Base-by-base conservation (phyloP, 1,140 invertebrate genomes). In the Pogonognathellus flavescens region DNA sequence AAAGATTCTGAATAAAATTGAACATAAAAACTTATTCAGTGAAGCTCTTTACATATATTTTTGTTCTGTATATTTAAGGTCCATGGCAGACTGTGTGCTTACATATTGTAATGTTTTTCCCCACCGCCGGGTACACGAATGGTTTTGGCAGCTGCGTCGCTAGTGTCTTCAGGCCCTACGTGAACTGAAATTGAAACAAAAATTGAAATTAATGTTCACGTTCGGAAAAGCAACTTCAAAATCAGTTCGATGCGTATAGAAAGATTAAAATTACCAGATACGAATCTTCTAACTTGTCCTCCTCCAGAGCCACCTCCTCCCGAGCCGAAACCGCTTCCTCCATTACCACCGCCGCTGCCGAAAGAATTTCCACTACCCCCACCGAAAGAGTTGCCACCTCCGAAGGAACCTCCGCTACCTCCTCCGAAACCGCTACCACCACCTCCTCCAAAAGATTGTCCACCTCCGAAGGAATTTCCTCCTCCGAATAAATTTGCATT, bases 1-100 rank as follows among this genome's bases (percentile, higher is more conserved):
- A 92, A 96, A 96, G 60, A 96, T 95, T 87, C 96, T 96, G 90
- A n/a, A 20, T 14, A 59, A 55, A 81, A 10, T 41, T 13, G 9
- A 22, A 66, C 11, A 20, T 14, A 9, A 25, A 31, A 0, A 25
- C 9, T 31, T 31, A 49, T 72, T 49, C 14, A n/a, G 11, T 0
- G 25, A 6, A 0, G 7, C 8, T 0, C 6, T 25, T n/a, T 13
- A 66, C 22, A 66, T 4, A 25, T 9, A 5, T 5, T 72, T 72
- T 14, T n/a, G n/a, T 14, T 60, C n/a, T 60, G 57, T 60, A 14
- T 6, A 80, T 13, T 82, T 85, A 22, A 85, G 62, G 14, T 62
- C 25, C 11, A 25, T 13, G 18, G 25, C n/a, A n/a, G n/a, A n/a
- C n/a, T n/a, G n/a, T n/a, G 31, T 41, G 31, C 31, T 57, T 57